These are phyloP conservation scores for Trematomus bernacchii DNA, from an alignment of 2,797 vertebrate genomes.

Conservation along the genomic window DNA sequence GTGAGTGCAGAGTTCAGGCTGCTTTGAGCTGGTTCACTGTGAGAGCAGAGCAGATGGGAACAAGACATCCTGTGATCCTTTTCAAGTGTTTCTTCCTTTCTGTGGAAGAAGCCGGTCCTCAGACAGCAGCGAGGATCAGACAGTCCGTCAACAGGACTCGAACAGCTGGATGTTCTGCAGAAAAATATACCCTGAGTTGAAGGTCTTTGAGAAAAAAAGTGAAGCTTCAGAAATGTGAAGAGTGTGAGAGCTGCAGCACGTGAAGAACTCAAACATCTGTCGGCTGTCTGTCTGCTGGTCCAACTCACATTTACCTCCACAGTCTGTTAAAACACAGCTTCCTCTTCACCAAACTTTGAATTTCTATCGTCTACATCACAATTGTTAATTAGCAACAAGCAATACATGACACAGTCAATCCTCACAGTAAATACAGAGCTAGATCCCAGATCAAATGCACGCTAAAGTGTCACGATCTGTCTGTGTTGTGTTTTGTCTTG, in stretches of 20 bases:
- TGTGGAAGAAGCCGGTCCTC: not conserved
- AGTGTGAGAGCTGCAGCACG: slow-evolving; percentile 33
- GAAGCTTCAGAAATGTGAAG: slow-evolving; percentile 15
- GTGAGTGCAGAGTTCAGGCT: slow-evolving; percentile 3
- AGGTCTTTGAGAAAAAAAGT: slow-evolving; percentile 4
- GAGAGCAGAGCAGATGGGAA: slow-evolving; percentile 4
- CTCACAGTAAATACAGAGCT: too few species aligned
- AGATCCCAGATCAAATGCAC: too few species aligned
- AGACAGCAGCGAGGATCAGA: slow-evolving; percentile 12
- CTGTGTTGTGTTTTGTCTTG: too few species aligned
- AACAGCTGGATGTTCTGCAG: slow-evolving; percentile 12
- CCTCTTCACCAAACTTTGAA: not conserved
- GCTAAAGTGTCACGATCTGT: too few species aligned
- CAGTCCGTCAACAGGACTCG: not conserved
- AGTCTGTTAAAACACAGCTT: not conserved
- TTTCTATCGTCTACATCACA: not conserved
- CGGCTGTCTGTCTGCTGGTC: slow-evolving; percentile 6
- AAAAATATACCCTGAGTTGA: not conserved
- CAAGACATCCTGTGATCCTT: not conserved
- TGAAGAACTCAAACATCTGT: slow-evolving; percentile 30
- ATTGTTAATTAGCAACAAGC: not conserved
- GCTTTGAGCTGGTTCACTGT: slow-evolving; percentile 8
- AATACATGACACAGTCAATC: not conserved
- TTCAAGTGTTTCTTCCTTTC: not conserved
- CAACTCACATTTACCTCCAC: not conserved